Percentiles rank a stretch among this genome's conserved stretches.
phyloP scores from a whole-genome alignment of 1,140 invertebrate genomes.

The Penaeus vannamei region DNA sequence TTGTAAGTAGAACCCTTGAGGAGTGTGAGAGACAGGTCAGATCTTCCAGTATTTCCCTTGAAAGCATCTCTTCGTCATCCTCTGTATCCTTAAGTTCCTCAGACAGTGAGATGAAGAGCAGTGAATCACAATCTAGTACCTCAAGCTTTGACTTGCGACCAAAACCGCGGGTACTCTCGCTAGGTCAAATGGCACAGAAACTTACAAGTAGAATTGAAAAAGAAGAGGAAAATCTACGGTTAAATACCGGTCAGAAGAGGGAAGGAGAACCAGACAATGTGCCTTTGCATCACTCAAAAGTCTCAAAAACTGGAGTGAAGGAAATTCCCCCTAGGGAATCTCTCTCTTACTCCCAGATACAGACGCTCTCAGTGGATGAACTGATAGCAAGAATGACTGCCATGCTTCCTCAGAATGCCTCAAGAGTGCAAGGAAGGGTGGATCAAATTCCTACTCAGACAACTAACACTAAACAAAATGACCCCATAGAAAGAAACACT shows the following conservation, averaged over 20 bases:
- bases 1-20: constrained; percentile 57
- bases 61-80: constrained; percentile 35
- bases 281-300: too few relatives aligned
- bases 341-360: constrained; percentile 41
- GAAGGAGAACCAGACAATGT: too few relatives aligned
- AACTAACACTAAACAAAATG: too few relatives aligned
- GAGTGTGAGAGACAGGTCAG: constrained; percentile 53
- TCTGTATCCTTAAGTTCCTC: constrained; percentile 31
- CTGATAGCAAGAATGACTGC: constrained; percentile 56
- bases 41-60: constrained; percentile 50
- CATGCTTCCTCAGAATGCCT: constrained; percentile 37
- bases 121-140: constrained; percentile 8
- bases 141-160: constrained; percentile 41
- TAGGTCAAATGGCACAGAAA: constrained; percentile 43
- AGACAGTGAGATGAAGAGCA: constrained; percentile 38
- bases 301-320: too few relatives aligned
- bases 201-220: constrained; percentile 10
- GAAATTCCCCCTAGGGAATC: neutral
- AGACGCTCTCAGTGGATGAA: constrained; percentile 49
- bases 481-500: too few relatives aligned
- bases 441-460: neutral
- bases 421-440: neutral
- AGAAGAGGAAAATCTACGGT: too few relatives aligned
- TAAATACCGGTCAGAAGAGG: too few relatives aligned
- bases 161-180: constrained; percentile 29